These are phyloP conservation scores for Akabosia matsudoensis DNA, from an alignment of 1,140 invertebrate species.

Conservation along the genomic window DNA sequence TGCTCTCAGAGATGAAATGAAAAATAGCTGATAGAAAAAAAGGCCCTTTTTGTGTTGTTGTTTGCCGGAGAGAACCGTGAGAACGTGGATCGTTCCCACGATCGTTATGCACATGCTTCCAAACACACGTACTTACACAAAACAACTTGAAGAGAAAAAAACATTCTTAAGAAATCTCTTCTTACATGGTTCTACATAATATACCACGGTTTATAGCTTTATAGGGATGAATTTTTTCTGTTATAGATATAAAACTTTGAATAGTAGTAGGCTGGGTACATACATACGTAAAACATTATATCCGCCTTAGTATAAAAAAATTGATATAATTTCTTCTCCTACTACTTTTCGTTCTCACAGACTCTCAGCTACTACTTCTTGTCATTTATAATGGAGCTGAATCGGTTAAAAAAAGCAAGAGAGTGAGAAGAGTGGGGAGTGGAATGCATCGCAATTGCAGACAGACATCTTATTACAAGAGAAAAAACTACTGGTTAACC, in stretches of 20 bases:
- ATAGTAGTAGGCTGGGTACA: too few species aligned
- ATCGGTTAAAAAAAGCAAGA: background rate
- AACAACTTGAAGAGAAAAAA: conserved; percentile 22
- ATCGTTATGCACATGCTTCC: conserved; percentile 42
- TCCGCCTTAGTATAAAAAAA: background rate
- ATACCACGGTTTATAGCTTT: too few species aligned
- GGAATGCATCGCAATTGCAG: background rate
- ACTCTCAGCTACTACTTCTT: background rate
- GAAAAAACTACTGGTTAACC: conserved; percentile 23
- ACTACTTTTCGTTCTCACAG: background rate
- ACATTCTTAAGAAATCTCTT: conserved; percentile 27
- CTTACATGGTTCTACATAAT: conserved; percentile 1
- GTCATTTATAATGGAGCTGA: background rate
- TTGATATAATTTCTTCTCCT: conserved; percentile 16
- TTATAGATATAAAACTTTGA: too few species aligned
- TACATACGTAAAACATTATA: background rate
- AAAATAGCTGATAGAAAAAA: conserved; percentile 42
- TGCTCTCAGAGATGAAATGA: conserved; percentile 27
- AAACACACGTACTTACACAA: conserved; percentile 39
- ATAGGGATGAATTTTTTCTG: too few species aligned
- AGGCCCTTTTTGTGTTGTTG: conserved; percentile 29
- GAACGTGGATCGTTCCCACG: conserved; percentile 46
- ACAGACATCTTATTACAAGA: conserved; percentile 25
- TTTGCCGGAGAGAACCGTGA: conserved; percentile 41
- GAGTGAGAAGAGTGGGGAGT: background rate